Conservation (phyloP, 2,888 invertebrate species). For the Ischnus inquisitorius region DNA sequence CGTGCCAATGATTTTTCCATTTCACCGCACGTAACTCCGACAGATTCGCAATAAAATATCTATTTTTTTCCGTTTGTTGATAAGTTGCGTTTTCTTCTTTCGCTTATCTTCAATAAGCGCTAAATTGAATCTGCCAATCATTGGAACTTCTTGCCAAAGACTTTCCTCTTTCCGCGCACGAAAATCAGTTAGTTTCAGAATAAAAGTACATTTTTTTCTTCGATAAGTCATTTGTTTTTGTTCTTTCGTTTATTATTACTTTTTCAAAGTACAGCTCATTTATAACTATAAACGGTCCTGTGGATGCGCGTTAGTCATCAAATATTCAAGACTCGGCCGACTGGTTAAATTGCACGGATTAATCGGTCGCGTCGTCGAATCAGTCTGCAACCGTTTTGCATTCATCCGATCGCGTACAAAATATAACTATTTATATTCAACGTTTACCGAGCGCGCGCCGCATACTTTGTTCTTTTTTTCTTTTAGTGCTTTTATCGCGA, state of each 20-base stretch:
- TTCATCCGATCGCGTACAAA: conserved; percentile 49
- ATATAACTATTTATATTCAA: conserved; percentile 54
- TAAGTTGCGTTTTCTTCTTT: neutral
- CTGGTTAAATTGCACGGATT: conserved; percentile 61
- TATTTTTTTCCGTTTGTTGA: neutral
- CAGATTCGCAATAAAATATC: neutral
- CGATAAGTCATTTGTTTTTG: conserved; percentile 56
- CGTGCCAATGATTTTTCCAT: neutral
- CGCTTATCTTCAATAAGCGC: too few species aligned
- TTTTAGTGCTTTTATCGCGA: neutral
- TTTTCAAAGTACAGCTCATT: conserved; percentile 63
- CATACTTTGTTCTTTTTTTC: conserved; percentile 12
- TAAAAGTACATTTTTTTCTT: neutral
- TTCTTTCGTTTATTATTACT: conserved; percentile 58
- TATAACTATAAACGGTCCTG: conserved; percentile 48
- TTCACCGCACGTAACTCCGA: neutral
- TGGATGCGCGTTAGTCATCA: conserved; percentile 23
- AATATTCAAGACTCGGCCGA: conserved; percentile 42
- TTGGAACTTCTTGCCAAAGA: too few species aligned
- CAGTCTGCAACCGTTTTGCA: conserved; percentile 37
- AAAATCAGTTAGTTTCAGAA: too few species aligned
- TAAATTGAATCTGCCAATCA: too few species aligned
- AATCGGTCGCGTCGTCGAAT: conserved; percentile 52
- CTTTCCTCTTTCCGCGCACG: too few species aligned
- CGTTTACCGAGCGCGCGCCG: conserved; percentile 35